Percentiles rank a stretch among this genome's conserved stretches.
Evolutionary conservation across 2,113 vertebrate species (phyloP).

Genomic region (Morone chrysops): DNA sequence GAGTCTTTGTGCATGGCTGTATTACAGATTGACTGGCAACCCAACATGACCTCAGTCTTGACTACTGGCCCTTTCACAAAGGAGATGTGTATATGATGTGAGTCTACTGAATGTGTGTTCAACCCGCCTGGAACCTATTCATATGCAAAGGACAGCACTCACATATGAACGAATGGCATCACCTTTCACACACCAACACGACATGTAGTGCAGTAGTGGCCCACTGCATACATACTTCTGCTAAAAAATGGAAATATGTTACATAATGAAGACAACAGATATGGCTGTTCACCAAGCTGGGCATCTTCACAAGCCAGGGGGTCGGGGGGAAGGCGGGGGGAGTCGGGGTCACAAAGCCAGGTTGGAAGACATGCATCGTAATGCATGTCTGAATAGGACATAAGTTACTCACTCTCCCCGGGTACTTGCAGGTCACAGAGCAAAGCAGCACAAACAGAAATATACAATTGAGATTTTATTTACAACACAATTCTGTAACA

Average conservation of each 20-base stretch:
- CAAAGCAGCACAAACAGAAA: no score
- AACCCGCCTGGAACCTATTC: slow-evolving; percentile 19
- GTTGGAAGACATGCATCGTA: not conserved
- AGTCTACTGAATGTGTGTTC: not conserved
- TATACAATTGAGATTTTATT: no score
- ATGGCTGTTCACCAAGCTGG: slow-evolving; percentile 7
- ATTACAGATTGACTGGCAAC: slow-evolving; percentile 42
- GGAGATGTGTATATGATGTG: slow-evolving; percentile 21
- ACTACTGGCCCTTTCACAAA: slow-evolving; percentile 45
- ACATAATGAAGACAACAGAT: slow-evolving; percentile 11
- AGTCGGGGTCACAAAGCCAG: not conserved
- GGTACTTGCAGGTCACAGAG: not conserved
- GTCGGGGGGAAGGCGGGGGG: no score
- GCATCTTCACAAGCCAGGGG: not conserved
- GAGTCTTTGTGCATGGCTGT: slow-evolving; percentile 57
- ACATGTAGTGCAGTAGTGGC: not conserved
- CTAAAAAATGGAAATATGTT: not conserved
- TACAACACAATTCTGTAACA: not conserved
- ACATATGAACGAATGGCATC: not conserved
- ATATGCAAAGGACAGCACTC: slow-evolving; percentile 1
- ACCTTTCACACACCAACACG: not conserved
- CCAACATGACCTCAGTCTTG: slow-evolving; percentile 67
- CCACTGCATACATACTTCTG: not conserved
- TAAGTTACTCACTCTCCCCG: not conserved
- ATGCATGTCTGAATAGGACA: not conserved